phyloP scores from a whole-genome alignment of 1,140 invertebrate genomes.

The Brachionus sp. region DNA sequence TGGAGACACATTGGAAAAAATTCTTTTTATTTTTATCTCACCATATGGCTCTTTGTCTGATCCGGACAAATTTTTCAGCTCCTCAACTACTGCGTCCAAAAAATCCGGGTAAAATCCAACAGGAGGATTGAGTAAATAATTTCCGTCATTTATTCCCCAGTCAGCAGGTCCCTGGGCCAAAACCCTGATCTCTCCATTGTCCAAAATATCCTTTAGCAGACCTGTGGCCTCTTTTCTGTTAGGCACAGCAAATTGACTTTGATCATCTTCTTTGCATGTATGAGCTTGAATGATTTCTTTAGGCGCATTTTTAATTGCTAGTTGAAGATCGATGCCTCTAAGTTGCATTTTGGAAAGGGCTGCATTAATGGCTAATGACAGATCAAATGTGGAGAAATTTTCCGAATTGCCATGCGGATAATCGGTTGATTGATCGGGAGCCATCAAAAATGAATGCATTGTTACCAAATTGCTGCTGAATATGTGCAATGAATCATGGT shows the following conservation, averaged over 20 bases:
- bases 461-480: constrained; percentile 29
- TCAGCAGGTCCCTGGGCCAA: neutral
- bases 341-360: constrained; percentile 6
- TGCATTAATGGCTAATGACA: constrained; percentile 34
- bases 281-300: constrained; percentile 37
- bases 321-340: neutral
- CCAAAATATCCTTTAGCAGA: constrained; percentile 9
- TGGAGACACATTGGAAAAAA: neutral
- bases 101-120: constrained; percentile 33
- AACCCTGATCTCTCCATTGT: constrained; percentile 13
- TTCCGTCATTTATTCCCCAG: constrained; percentile 34
- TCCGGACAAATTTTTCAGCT: constrained; percentile 28
- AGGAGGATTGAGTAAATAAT: constrained; percentile 34
- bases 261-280: constrained; percentile 41
- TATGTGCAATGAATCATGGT: constrained; percentile 36
- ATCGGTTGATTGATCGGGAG: constrained; percentile 11
- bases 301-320: constrained; percentile 18
- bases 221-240: neutral
- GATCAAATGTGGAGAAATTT: neutral
- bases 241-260: neutral
- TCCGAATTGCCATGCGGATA: constrained; percentile 14
- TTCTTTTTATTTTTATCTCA: neutral
- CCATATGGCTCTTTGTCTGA: constrained; percentile 30
- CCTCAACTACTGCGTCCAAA: constrained; percentile 18
- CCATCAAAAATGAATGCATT: constrained; percentile 41